Evolutionary conservation across 2,888 invertebrate species (phyloP), one percentile per base, ranked within the genome.

Genomic region (Griposia aprilina): DNA sequence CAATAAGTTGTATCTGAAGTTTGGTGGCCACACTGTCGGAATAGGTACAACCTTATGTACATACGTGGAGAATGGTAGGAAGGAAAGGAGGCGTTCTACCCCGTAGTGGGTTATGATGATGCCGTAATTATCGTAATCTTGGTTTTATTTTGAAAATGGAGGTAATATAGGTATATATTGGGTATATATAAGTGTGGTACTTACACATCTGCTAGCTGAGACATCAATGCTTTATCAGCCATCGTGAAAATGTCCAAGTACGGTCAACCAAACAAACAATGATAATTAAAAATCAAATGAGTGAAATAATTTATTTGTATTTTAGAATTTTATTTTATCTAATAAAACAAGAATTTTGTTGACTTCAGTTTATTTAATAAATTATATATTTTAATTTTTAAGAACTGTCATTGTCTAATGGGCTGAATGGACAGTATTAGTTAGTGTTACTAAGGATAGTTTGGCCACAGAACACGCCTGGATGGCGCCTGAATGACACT

Each of bases 191-290:
- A 23, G 8, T 45, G 13, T 2, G 20, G n/a, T 77, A 91, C 94
- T 92, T 86, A 94, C 94, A 94, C 87, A 80, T 94, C 88, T 17
- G 93, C 92, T 62, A 94, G 76, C 84, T 93, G 94, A 7, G 81
- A 74, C 70, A 90, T 48, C 6, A 92, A 68, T 50, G 89, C 86
- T 76, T 91, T 87, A 36, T 91, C 88, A 36, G 90, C 82, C 94
- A 94, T 94, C 76, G 72, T 89, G 45, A 59, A 55, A 23, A 2
- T 48, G 2, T n/a, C 7, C 8, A 26, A n/a, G 8, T 80, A 65
- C 20, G 20, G n/a, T 45, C n/a, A 26, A 59, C 59, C 41, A 48
- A 79, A 74, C 20, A 7, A 23, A 13, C 4, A 15, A 55, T 48
- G 4, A 17, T 50, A 41, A 3, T 45, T 23, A 36, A 48, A 36